Conservation (phyloP, 2,888 invertebrate species). For the Tenthredo livida region DNA sequence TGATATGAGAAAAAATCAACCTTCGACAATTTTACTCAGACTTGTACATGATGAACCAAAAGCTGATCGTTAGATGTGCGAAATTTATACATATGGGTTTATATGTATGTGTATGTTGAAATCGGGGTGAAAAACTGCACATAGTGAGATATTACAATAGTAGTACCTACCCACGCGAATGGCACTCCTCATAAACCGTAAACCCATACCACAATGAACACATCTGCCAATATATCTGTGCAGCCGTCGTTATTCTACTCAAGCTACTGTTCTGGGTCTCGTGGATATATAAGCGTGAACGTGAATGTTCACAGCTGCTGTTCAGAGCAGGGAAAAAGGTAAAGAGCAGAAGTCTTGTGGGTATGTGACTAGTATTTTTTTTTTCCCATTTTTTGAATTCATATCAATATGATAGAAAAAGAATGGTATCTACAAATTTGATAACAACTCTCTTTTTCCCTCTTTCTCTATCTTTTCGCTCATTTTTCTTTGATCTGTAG, state of each 20-base stretch:
- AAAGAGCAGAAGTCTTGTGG: not conserved
- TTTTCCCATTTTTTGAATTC: not conserved
- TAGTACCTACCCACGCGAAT: slow-evolving; percentile 11
- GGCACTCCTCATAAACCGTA: not conserved
- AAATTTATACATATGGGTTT: not conserved
- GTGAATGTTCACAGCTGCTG: slow-evolving; percentile 27
- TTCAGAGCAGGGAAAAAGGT: not conserved
- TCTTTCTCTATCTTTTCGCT: not conserved
- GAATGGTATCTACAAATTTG: not conserved
- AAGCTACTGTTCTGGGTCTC: not conserved
- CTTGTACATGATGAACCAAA: not conserved
- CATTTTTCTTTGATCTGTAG: not conserved
- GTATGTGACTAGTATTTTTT: not conserved
- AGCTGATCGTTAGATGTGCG: not conserved
- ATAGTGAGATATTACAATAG: slow-evolving; percentile 9
- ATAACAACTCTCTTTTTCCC: no score
- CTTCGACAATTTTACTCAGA: not conserved
- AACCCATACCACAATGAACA: slow-evolving; percentile 35
- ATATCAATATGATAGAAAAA: not conserved
- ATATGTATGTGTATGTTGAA: not conserved
- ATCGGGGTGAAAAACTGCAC: slow-evolving; percentile 37
- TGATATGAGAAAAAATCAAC: not conserved
- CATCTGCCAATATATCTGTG: slow-evolving; percentile 27
- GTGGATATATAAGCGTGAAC: not conserved
- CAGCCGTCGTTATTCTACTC: slow-evolving; percentile 15